Evolutionary conservation across 2,888 invertebrate species (phyloP).

Genomic region (Craniophora ligustri): DNA sequence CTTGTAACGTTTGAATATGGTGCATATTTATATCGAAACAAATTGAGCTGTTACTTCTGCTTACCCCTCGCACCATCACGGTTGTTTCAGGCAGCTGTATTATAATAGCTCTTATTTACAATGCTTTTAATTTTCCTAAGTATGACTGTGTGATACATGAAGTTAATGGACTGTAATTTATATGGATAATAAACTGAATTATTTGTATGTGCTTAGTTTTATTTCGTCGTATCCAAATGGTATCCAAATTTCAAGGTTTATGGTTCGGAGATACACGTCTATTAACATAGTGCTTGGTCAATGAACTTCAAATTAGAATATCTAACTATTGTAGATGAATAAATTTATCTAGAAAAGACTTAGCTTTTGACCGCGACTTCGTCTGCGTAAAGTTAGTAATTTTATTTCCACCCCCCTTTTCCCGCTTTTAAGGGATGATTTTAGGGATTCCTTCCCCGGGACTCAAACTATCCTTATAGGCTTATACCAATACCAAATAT

Average conservation of each 20-base stretch:
- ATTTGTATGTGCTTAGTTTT: slow-evolving; percentile 63
- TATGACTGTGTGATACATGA: slow-evolving; percentile 61
- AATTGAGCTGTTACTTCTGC: slow-evolving; percentile 29
- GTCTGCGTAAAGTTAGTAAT: too few species aligned
- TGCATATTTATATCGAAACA: not conserved
- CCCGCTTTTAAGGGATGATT: too few species aligned
- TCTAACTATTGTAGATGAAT: too few species aligned
- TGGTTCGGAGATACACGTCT: too few species aligned
- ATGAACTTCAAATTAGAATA: too few species aligned
- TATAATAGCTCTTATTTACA: slow-evolving; percentile 27
- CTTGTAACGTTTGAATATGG: not conserved
- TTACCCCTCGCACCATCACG: slow-evolving; percentile 1
- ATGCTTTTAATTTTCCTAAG: slow-evolving; percentile 50
- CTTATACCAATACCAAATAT: too few species aligned
- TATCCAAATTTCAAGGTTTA: not conserved
- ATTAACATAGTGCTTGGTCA: too few species aligned
- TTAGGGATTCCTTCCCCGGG: too few species aligned
- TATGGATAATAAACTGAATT: slow-evolving; percentile 72
- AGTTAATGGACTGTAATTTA: slow-evolving; percentile 76
- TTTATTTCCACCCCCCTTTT: too few species aligned
- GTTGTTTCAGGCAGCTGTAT: slow-evolving; percentile 47
- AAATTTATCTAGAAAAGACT: too few species aligned
- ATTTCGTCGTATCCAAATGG: not conserved
- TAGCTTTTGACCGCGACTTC: too few species aligned
- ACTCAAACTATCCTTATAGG: too few species aligned